Evolutionary conservation across 2,797 vertebrate genomes (phyloP), one percentile per base, ranked within the genome.

Genomic region (Clarias fuscus): DNA sequence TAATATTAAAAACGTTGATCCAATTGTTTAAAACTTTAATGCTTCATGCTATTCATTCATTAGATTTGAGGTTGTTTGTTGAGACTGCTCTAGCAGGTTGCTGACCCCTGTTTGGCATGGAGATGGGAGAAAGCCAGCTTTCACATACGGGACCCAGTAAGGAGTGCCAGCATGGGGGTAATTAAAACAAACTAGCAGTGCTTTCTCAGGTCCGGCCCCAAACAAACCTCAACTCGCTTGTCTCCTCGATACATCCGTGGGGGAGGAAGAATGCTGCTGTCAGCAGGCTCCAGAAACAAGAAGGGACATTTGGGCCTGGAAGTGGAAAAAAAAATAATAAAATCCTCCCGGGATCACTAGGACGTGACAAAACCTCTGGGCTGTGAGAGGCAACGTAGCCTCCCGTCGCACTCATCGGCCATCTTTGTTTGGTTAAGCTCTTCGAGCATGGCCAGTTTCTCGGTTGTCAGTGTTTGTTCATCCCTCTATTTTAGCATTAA

Each of bases 111-210:
- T 86, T 79, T 83, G 70, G 82, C 82, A 64, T 65, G 68, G 82
- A 84, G 83, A 88, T 85, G 90, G 87, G 87, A 20, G 53, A 86
- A 82, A 68, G 81, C 88, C 90, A 90, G 83, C 76, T 90, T 89
- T 89, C 88, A 70, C 91, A 91, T 89, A 91, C 85, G 79, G 88
- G 85, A 59, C 87, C 72, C 78, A 85, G 84, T n/a, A 64, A 75
- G 71, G 82, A 80, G 58, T 82, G 88, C 86, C 90, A 89, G 92
- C 88, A 85, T 91, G 92, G 88, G 86, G 86, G 88, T 92, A 91
- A 92, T 92, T 92, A 92, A 91, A 90, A 91, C 90, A 91, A 90
- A 90, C 89, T 91, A 89, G 83, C 88, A 88, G 61, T 84, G 85
- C 85, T 88, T 86, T 87, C 84, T 88, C 86, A 89, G 87, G 87